These are phyloP conservation scores for Lathronympha strigana DNA, from an alignment of 2,888 invertebrate species.

Conservation along the genomic window DNA sequence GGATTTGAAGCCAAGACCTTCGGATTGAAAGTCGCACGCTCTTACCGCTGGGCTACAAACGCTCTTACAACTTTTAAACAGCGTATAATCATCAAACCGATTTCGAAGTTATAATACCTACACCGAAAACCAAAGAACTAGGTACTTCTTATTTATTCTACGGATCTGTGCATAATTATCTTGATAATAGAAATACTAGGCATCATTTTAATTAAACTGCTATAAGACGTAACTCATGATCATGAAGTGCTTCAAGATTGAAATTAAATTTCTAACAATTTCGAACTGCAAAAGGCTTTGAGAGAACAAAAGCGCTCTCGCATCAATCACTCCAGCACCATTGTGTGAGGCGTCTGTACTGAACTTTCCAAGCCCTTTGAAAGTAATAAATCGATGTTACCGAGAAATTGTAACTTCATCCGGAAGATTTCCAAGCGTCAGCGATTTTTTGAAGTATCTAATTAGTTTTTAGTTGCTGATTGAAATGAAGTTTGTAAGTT, in stretches of 20 bases:
- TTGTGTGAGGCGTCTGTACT: slow-evolving; percentile 30
- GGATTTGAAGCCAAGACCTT: no score
- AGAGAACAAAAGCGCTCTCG: slow-evolving; percentile 28
- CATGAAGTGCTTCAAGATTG: slow-evolving; percentile 31
- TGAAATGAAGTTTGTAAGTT: slow-evolving; percentile 20
- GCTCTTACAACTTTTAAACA: no score
- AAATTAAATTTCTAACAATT: slow-evolving; percentile 42
- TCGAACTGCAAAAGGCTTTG: slow-evolving; percentile 39
- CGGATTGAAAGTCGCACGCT: no score
- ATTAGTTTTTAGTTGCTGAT: slow-evolving; percentile 35
- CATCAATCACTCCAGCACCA: slow-evolving; percentile 39
- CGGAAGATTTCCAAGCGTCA: slow-evolving; percentile 25
- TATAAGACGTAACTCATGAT: slow-evolving; percentile 25
- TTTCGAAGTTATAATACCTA: no score
- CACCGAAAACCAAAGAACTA: no score
- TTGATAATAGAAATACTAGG: background rate
- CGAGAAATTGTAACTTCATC: slow-evolving; percentile 43
- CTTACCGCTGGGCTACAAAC: no score
- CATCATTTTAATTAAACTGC: slow-evolving; percentile 14
- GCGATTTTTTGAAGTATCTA: slow-evolving; percentile 35
- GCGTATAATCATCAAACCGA: no score
- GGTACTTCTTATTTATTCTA: no score
- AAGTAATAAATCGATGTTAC: slow-evolving; percentile 43
- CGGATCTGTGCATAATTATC: no score
- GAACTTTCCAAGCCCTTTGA: slow-evolving; percentile 42